A percentile compares a stretch with the other conserved stretches of the same genome.
Conservation (phyloP, 2,797 vertebrate genomes). For the Schizopygopsis malacanthus region DNA sequence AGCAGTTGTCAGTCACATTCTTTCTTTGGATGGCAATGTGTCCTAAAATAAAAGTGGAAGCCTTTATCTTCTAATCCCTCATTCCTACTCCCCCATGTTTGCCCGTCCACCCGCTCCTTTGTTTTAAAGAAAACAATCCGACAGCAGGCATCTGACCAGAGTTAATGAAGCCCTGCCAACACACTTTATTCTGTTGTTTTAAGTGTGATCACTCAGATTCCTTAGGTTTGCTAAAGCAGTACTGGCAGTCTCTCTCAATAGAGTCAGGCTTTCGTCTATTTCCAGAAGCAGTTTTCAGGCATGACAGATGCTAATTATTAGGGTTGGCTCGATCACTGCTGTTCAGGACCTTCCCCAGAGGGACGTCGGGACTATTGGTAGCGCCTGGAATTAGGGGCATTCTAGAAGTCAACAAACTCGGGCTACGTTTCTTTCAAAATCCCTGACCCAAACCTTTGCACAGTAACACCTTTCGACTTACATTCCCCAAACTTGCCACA, state of each 20-base stretch:
- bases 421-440: not conserved
- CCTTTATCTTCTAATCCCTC: conserved; percentile 19
- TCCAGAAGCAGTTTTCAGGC: conserved; percentile 23
- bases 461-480: too few relatives aligned
- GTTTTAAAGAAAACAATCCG: conserved; percentile 47
- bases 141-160: conserved; percentile 42
- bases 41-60: conserved; percentile 14
- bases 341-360: conserved; percentile 9
- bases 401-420: not conserved
- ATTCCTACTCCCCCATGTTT: conserved; percentile 6
- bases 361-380: not conserved
- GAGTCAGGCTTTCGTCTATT: conserved; percentile 24
- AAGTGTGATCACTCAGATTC: conserved; percentile 35
- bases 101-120: conserved; percentile 32
- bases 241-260: not conserved
- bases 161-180: conserved; percentile 50
- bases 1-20: conserved; percentile 73
- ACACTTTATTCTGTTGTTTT: conserved; percentile 35
- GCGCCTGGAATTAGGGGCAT: not conserved
- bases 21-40: conserved; percentile 64
- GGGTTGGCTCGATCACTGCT: not conserved
- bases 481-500: not conserved
- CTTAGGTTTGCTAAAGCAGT: conserved; percentile 17
- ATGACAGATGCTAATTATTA: conserved; percentile 36
- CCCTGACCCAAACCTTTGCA: not conserved